Evolutionary conservation across 1,140 invertebrate species (phyloP).

Genomic region (Penaeus chinensis): DNA sequence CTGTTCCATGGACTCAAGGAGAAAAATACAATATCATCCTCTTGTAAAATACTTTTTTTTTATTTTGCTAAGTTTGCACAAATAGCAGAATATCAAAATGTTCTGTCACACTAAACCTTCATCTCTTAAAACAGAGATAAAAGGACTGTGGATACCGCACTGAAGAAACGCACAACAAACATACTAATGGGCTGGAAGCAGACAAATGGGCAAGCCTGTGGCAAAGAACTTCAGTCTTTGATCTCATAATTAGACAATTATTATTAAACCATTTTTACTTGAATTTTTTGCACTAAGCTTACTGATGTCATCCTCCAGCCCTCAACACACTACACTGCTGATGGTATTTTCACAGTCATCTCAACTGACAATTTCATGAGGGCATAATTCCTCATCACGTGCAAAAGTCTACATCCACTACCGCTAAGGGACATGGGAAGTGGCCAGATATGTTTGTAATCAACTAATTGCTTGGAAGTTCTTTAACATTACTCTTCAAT

Average conservation of each 20-base stretch:
- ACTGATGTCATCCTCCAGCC: constrained; percentile 33
- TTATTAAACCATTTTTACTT: not conserved
- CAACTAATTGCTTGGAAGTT: too few relatives aligned
- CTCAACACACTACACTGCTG: constrained; percentile 44
- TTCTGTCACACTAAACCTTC: constrained; percentile 52
- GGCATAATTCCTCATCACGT: constrained; percentile 7
- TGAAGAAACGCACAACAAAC: constrained; percentile 55
- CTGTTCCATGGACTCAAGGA: too few relatives aligned
- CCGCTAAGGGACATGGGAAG: constrained; percentile 36
- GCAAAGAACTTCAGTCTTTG: constrained; percentile 24
- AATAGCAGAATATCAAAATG: constrained; percentile 60
- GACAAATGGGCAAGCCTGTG: not conserved
- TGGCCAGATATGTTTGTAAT: not conserved
- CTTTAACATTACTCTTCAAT: not conserved
- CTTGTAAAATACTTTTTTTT: constrained; percentile 53
- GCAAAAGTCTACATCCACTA: constrained; percentile 30
- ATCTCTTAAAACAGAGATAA: constrained; percentile 59
- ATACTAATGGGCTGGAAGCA: constrained; percentile 54
- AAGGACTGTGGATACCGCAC: constrained; percentile 36
- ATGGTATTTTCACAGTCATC: constrained; percentile 39
- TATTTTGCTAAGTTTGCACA: constrained; percentile 61
- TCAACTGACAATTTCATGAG: constrained; percentile 27
- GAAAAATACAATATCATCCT: not conserved
- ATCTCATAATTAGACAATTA: constrained; percentile 3
- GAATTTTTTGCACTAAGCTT: constrained; percentile 27